These are phyloP conservation scores for Nothocercus julius DNA, from an alignment of 2,113 vertebrate genomes.

Conservation along the genomic window DNA sequence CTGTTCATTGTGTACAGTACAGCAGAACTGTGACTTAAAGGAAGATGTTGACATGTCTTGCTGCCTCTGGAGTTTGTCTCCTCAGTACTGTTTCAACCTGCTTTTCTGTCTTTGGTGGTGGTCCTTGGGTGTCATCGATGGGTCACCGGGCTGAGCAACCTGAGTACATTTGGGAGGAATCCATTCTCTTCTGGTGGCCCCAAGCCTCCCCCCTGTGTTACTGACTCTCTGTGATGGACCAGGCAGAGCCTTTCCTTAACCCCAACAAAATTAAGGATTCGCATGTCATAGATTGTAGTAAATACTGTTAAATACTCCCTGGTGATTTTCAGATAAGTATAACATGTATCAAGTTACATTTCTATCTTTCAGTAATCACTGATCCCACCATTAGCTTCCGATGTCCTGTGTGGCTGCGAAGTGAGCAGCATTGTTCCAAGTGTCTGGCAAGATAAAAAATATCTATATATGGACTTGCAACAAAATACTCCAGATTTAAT, in stretches of 20 bases:
- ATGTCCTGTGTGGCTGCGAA: not conserved
- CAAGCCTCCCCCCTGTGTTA: not conserved
- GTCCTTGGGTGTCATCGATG: not conserved
- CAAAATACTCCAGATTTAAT: not conserved
- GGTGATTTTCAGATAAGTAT: not conserved
- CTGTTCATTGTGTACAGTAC: not conserved
- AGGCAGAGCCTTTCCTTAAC: not conserved
- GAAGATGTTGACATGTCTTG: not conserved
- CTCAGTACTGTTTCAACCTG: too few relatives aligned
- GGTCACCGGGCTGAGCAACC: not conserved
- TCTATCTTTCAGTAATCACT: not conserved
- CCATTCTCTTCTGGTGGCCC: too few relatives aligned
- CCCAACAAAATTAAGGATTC: not conserved
- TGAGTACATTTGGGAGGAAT: not conserved
- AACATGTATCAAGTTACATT: not conserved
- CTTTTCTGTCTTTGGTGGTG: not conserved
- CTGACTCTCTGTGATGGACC: not conserved
- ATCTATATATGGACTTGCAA: not conserved
- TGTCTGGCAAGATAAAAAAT: not conserved
- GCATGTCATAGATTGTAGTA: not conserved
- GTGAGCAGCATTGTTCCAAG: not conserved
- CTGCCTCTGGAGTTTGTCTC: rapidly evolving
- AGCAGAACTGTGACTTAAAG: rapidly evolving
- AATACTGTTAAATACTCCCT: not conserved
- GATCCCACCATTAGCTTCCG: not conserved